Conservation (phyloP, 2,888 invertebrate species). For the Microctonus hyperodae region DNA sequence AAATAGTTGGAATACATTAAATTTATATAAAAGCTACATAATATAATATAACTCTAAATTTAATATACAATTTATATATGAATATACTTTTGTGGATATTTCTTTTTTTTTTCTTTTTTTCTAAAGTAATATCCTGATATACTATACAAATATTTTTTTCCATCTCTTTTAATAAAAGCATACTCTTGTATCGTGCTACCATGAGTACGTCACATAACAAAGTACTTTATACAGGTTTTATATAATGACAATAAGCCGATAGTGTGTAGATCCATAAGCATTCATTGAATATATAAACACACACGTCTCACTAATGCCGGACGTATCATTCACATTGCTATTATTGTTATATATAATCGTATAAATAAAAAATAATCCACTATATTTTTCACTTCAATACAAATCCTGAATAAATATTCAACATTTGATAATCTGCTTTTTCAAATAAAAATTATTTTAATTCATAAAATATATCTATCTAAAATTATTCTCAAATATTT, state of each 20-base stretch:
- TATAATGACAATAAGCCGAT: not conserved
- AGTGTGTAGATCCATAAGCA: not conserved
- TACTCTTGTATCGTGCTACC: not conserved
- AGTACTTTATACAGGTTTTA: not conserved
- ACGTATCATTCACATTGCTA: not conserved
- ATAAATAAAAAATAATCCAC: not conserved
- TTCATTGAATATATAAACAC: not conserved
- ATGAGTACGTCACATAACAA: not conserved
- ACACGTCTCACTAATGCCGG: slow-evolving; percentile 2
- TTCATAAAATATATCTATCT: too few relatives aligned
- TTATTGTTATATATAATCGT: slow-evolving; percentile 5
- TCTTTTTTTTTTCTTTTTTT: too few relatives aligned
- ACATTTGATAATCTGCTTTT: not conserved
- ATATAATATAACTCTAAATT: too few relatives aligned
- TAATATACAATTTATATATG: too few relatives aligned
- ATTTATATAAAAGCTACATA: too few relatives aligned
- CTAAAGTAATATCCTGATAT: too few relatives aligned
- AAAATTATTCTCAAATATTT: too few relatives aligned
- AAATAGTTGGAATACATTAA: not conserved
- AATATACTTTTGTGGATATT: too few relatives aligned
- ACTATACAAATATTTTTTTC: not conserved
- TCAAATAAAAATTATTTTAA: not conserved
- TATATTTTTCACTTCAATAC: not conserved
- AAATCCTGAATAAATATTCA: too few relatives aligned
- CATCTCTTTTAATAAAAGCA: not conserved